phyloP scores from a whole-genome alignment of 2,888 invertebrate genomes.

The Idaea straminata region DNA sequence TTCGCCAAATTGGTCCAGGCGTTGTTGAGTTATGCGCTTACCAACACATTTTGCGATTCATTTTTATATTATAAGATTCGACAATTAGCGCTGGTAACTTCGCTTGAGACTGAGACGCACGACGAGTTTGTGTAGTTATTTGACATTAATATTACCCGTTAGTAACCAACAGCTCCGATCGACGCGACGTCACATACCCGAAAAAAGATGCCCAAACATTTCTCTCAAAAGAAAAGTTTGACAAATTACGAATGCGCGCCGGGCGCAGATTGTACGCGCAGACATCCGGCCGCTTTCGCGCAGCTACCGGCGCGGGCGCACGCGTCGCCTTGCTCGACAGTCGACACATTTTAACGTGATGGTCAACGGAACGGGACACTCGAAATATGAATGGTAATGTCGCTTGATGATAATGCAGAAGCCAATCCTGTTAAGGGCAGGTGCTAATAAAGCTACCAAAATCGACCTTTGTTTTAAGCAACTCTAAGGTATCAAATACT shows the following conservation, averaged over 20 bases:
- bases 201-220: constrained; percentile 47
- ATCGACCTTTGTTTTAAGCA: too few species aligned
- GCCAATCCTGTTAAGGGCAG: constrained; percentile 4
- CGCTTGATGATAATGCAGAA: constrained; percentile 12
- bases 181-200: neutral
- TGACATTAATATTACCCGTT: neutral
- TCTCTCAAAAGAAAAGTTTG: constrained; percentile 66
- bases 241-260: constrained; percentile 67
- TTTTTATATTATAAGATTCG: too few species aligned
- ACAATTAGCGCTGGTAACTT: too few species aligned
- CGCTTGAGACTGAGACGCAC: too few species aligned
- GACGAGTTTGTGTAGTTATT: neutral
- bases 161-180: neutral
- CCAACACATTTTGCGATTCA: too few species aligned
- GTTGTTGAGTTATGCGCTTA: too few species aligned
- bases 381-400: constrained; percentile 29
- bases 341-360: constrained; percentile 32
- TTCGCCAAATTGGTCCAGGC: too few species aligned
- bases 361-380: constrained; percentile 20
- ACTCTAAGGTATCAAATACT: too few species aligned
- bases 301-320: constrained; percentile 15
- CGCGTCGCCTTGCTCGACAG: constrained; percentile 31
- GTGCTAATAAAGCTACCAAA: too few species aligned
- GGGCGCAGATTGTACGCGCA: constrained; percentile 60
- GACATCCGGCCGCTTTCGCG: constrained; percentile 68